Evolutionary conservation across 2,888 invertebrate species (phyloP), one percentile per base, ranked within the genome.

Genomic region (Anoplius nigerrimus): DNA sequence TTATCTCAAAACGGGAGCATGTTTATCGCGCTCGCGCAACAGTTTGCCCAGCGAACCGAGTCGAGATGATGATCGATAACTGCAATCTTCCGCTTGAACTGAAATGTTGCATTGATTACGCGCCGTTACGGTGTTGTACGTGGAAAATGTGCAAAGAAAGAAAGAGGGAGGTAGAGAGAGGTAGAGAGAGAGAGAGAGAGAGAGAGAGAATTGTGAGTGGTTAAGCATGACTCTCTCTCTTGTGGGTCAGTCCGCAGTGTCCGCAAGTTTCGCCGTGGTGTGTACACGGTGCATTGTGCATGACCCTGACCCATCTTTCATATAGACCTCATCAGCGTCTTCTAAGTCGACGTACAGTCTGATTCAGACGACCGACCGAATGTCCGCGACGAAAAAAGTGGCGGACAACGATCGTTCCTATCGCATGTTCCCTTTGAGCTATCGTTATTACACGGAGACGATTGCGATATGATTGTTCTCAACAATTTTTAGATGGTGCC

Each of bases 301-400:
- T 84, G 84, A 84, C 84, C 84, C 82, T 84, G 84, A 84, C 85
- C 84, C 84, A 84, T 83, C 83, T 84, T 82, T 82, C 80, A 81
- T 84, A 83, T 79, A 83, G 78, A 83, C 72, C 83, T 85, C 81
- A 83, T 85, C 82, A 83, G 72, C 74, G 81, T 83, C 82, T 83
- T 85, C 81, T 80, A 77, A 85, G 82, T 80, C 75, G 76, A 70
- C 62, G 83, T 85, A 84, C 84, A 83, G 82, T 83, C 81, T 46
- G 70, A 62, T 71, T 74, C 72, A 78, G 72, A 74, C 73, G 66
- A 34, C 62, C 57, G 59, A 57, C 59, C 62, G 69, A 46, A 59
- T 22, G 62, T 68, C 55, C 11, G 43, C 45, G 58, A 27, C 57
- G 70, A 51, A 76, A 51, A 62, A 70, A 55, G 66, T 11, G 53